These are phyloP conservation scores for Rhopalosiphum padi DNA, from an alignment of 1,140 invertebrate species.

Conservation along the genomic window DNA sequence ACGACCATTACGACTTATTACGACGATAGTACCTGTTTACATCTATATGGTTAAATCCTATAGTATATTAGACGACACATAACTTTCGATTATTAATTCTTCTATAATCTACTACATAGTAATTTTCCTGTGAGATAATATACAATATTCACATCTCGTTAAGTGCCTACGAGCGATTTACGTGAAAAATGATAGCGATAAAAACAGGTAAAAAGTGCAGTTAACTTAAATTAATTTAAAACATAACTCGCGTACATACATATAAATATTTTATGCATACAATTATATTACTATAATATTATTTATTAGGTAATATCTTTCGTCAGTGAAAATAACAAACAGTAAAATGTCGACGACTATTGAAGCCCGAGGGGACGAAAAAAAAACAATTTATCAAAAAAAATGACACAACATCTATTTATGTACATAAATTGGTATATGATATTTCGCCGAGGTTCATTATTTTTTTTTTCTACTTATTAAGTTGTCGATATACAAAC, in stretches of 20 bases:
- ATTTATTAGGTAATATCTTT: not conserved
- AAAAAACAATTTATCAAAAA: not conserved
- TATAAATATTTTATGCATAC: not conserved
- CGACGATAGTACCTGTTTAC: not conserved
- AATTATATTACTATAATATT: not conserved
- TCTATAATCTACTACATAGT: not conserved
- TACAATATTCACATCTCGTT: not conserved
- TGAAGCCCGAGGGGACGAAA: not conserved
- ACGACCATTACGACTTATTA: too few species aligned
- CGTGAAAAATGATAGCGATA: not conserved
- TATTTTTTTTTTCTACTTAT: not conserved
- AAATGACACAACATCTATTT: not conserved
- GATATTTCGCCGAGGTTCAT: not conserved
- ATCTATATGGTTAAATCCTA: not conserved
- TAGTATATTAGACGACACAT: too few species aligned
- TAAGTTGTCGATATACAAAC: not conserved
- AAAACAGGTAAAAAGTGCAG: not conserved
- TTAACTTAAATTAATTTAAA: not conserved
- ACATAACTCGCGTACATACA: not conserved
- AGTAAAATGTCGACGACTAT: not conserved
- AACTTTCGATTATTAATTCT: not conserved
- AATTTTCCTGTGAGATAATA: not conserved
- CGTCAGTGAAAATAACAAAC: not conserved
- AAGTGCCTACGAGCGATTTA: not conserved
- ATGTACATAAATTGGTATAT: not conserved